Evolutionary conservation across 37 sponge, comb jelly and placozoan genomes (phyloP).

Genomic region (Spongia lamella): DNA sequence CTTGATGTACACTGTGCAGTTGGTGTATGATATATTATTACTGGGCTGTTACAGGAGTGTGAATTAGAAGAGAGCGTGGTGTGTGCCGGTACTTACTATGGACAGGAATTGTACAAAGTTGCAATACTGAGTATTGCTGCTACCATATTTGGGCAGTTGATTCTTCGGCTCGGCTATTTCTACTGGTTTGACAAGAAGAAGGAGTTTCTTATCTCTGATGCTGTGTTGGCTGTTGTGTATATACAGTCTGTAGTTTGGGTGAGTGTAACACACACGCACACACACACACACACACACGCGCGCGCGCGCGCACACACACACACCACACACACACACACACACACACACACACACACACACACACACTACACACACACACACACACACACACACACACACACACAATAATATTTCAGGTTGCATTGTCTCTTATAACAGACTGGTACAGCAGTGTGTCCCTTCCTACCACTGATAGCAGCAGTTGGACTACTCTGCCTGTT

Average conservation of each 20-base stretch:
- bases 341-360: no score
- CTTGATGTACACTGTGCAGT: no score
- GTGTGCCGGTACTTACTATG: slow-evolving; percentile 27
- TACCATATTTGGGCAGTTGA: background rate
- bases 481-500: slow-evolving; percentile 10
- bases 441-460: slow-evolving; percentile 12
- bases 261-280: no score
- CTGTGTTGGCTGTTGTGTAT: slow-evolving; percentile 11
- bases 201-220: slow-evolving; percentile 13
- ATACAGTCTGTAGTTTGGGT: slow-evolving; percentile 25
- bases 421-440: no score
- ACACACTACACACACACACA: no score
- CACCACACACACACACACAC: no score
- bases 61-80: slow-evolving; percentile 4
- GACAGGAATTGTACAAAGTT: slow-evolving; percentile 10
- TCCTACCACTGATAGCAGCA: slow-evolving; percentile 10
- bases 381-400: no score
- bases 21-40: no score
- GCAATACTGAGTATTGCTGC: background rate
- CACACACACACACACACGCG: no score
- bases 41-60: background rate
- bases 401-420: no score
- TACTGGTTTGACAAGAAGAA: slow-evolving; percentile 19
- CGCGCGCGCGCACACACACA: no score
- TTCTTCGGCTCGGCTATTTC: slow-evolving; percentile 7